phyloP scores from a whole-genome alignment of 1,140 invertebrate species.

The Drosophila pruinosa region DNA sequence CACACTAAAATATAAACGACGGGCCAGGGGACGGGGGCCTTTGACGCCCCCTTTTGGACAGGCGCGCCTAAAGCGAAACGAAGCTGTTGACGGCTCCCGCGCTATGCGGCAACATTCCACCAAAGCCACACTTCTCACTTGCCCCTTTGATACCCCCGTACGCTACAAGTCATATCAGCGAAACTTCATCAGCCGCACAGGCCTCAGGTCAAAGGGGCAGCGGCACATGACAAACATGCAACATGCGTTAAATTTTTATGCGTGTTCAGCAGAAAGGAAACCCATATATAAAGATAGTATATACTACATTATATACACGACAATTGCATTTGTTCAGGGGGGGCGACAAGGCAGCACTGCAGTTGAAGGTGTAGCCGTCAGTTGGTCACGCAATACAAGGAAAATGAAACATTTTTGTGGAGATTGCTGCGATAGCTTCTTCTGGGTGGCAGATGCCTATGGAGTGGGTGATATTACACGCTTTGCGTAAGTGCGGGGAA shows the following conservation, averaged over 20 bases:
- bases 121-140: background rate
- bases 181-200: constrained; percentile 43
- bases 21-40: background rate
- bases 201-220: constrained; percentile 63
- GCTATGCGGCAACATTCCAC: background rate
- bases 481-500: background rate
- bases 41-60: constrained; percentile 20
- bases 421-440: constrained; percentile 32
- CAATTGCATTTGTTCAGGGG: constrained; percentile 24
- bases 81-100: constrained; percentile 29
- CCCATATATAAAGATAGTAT: background rate
- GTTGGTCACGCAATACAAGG: constrained; percentile 69
- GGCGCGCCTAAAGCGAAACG: constrained; percentile 24
- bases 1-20: constrained; percentile 27
- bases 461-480: background rate
- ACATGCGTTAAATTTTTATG: constrained; percentile 76
- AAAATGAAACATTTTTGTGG: constrained; percentile 29
- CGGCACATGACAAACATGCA: constrained; percentile 62
- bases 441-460: constrained; percentile 16
- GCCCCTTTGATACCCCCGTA: background rate
- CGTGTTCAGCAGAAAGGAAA: constrained; percentile 42
- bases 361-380: constrained; percentile 58
- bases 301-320: constrained; percentile 26
- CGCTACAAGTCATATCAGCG: constrained; percentile 29
- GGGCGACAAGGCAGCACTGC: constrained; percentile 15